phyloP scores from a whole-genome alignment of 2,888 invertebrate species.

The Ichneumoninae sp. region DNA sequence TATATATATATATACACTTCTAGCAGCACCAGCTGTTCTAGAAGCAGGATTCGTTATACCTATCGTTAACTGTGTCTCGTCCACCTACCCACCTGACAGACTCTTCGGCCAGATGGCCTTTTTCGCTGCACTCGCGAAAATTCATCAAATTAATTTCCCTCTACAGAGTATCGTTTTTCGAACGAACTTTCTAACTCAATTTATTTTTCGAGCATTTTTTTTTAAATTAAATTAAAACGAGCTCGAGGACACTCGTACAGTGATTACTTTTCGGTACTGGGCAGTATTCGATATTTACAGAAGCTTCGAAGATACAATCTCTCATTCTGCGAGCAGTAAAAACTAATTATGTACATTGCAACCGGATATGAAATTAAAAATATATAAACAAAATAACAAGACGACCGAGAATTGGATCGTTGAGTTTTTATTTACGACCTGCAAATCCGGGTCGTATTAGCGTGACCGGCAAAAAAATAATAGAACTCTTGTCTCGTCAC shows the following conservation, averaged over 20 bases:
- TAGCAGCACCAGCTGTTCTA: constrained; percentile 39
- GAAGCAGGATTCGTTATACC: constrained; percentile 2
- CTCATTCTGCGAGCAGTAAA: not conserved
- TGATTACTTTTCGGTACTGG: not conserved
- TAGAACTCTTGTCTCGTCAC: not conserved
- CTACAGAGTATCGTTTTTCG: not conserved
- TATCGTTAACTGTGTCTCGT: constrained; percentile 23
- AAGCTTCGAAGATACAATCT: not conserved
- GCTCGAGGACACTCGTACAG: no score
- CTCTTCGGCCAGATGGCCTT: constrained; percentile 39
- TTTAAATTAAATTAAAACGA: no score
- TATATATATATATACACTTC: not conserved
- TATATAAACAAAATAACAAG: not conserved
- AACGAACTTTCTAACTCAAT: not conserved
- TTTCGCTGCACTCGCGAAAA: not conserved
- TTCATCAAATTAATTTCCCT: constrained; percentile 12
- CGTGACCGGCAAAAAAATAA: not conserved
- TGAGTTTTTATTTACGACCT: not conserved
- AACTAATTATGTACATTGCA: not conserved
- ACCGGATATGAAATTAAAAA: not conserved
- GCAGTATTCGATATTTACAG: not conserved
- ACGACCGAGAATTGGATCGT: not conserved
- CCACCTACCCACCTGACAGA: constrained; percentile 32
- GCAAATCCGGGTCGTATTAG: not conserved
- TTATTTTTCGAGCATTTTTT: not conserved